These are phyloP conservation scores for Crocuta crocuta DNA, from an alignment of 2,113 vertebrate species.

Conservation along the genomic window DNA sequence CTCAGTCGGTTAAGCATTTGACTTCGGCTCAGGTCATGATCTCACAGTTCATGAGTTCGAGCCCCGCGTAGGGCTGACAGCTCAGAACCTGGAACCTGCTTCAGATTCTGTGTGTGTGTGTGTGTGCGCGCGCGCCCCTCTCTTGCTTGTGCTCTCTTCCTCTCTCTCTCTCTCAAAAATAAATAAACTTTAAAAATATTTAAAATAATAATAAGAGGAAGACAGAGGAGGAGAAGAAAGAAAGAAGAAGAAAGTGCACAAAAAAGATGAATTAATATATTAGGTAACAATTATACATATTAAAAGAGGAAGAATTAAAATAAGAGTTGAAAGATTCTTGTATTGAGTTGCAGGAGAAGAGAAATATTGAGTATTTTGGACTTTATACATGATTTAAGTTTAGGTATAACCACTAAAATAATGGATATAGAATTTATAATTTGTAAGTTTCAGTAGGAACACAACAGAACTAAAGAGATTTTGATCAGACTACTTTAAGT, in stretches of 20 bases:
- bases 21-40: too few relatives aligned
- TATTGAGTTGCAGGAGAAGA: background rate
- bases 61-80: too few relatives aligned
- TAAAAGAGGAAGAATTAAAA: background rate
- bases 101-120: too few relatives aligned
- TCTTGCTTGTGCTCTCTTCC: too few relatives aligned
- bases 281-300: background rate
- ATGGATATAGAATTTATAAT: background rate
- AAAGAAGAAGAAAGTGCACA: background rate
- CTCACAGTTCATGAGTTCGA: too few relatives aligned
- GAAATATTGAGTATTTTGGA: background rate
- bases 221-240: too few relatives aligned
- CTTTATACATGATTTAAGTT: background rate
- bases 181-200: too few relatives aligned
- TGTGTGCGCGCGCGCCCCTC: too few relatives aligned
- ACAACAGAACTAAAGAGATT: background rate
- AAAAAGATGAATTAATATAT: background rate
- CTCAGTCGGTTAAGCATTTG: too few relatives aligned
- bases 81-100: too few relatives aligned
- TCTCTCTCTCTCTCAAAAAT: too few relatives aligned
- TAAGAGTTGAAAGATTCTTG: background rate
- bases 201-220: background rate
- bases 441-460: background rate
- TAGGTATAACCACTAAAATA: background rate
- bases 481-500: background rate